A percentile compares a stretch with the other conserved stretches of the same genome.
Evolutionary conservation across 2,888 invertebrate genomes (phyloP).

Genomic region (Emesis castigata): DNA sequence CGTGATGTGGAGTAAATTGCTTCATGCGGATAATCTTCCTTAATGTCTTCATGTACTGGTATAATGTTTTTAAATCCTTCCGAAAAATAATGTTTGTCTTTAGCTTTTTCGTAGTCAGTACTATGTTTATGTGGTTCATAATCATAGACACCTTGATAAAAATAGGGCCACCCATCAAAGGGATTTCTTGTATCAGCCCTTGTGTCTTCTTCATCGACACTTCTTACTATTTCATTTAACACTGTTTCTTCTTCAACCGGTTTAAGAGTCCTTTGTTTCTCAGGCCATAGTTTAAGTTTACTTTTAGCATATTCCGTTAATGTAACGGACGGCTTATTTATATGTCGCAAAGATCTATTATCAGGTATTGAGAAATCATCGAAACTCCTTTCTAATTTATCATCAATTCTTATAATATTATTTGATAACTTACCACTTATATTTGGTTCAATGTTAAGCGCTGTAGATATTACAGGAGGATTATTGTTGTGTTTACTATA

Average conservation of each 20-base stretch:
- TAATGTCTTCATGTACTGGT: slow-evolving; percentile 78
- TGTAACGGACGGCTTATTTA: neutral
- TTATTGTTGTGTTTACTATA: slow-evolving; percentile 71
- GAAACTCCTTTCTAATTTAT: neutral
- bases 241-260: slow-evolving; percentile 11
- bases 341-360: neutral
- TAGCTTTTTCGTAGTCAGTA: slow-evolving; percentile 74
- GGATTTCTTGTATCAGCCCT: slow-evolving; percentile 74
- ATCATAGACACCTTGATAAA: slow-evolving; percentile 77
- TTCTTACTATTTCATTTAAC: slow-evolving; percentile 15
- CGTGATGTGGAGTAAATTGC: slow-evolving; percentile 51
- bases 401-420: neutral
- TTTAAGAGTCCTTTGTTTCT: neutral
- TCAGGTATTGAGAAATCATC: neutral
- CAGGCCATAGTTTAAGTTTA: neutral
- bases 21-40: slow-evolving; percentile 71
- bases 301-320: neutral
- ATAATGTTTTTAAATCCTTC: slow-evolving; percentile 71
- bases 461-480: slow-evolving; percentile 53
- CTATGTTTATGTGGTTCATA: slow-evolving; percentile 75
- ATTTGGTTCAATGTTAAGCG: slow-evolving; percentile 3
- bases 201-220: slow-evolving; percentile 77
- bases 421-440: neutral
- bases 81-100: slow-evolving; percentile 77
- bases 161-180: slow-evolving; percentile 78